These are phyloP conservation scores for Aporrectodea caliginosa DNA, from an alignment of 1,140 invertebrate species.

Conservation along the genomic window DNA sequence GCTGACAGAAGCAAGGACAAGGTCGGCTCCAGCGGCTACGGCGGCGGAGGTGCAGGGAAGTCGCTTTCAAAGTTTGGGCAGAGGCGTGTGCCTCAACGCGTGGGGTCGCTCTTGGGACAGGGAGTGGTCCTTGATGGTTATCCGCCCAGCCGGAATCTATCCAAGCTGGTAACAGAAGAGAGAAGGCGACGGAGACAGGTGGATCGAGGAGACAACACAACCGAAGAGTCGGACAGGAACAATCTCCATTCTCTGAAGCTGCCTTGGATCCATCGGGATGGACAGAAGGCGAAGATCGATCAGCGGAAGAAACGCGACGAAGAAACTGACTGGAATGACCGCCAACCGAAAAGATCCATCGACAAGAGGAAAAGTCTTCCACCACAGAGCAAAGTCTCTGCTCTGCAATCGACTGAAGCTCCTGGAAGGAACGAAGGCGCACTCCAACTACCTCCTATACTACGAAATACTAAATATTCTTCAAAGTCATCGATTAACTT, in stretches of 20 bases:
- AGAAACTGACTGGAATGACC: not conserved
- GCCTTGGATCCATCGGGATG: not conserved
- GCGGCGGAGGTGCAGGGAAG: constrained; percentile 39
- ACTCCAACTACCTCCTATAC: too few relatives aligned
- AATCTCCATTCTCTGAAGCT: not conserved
- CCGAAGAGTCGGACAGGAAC: too few relatives aligned
- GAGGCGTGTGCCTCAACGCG: constrained; percentile 25
- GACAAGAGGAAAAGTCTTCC: too few relatives aligned
- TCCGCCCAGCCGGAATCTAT: not conserved
- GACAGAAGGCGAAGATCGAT: not conserved
- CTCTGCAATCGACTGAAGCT: too few relatives aligned
- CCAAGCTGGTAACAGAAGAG: not conserved
- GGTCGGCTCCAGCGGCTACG: constrained; percentile 32
- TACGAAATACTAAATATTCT: too few relatives aligned
- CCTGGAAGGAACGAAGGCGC: too few relatives aligned
- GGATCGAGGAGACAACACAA: too few relatives aligned
- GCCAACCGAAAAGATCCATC: too few relatives aligned
- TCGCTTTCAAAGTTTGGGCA: constrained; percentile 32
- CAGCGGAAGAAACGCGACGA: not conserved
- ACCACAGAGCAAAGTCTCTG: too few relatives aligned
- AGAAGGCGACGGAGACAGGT: not conserved
- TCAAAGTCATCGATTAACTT: too few relatives aligned
- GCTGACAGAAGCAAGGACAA: constrained; percentile 48
- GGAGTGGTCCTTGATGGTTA: not conserved
- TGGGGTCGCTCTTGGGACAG: not conserved